Base-by-base conservation (phyloP, 2,888 invertebrate species). In the Himalopsyche anomala region DNA sequence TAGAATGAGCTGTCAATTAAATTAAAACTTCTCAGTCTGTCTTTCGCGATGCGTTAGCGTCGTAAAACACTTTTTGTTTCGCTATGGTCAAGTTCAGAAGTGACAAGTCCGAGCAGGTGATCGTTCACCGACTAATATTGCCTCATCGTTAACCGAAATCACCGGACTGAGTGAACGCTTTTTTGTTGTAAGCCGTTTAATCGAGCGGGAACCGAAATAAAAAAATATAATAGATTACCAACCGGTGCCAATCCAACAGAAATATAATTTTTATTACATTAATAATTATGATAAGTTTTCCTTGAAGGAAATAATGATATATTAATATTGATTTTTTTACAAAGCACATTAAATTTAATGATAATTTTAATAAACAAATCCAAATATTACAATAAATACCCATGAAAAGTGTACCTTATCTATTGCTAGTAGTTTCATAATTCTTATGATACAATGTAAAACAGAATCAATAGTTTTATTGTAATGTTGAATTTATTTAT, bases 381-480 rank as follows among this genome's bases (percentile, higher is more conserved):
- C 74, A 74, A 74, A 74, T 74, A 74, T 74, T 36, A 69, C 69
- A 74, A 36, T 74, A 38, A 19, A 19, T 62, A 62, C 62, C 62
- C 9, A 28, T 62, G 62, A 19, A 62, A 62, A 28, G 28, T 62
- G n/a, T 19, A 62, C 28, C 62, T 62, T 62, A 62, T 8, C n/a
- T 62, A 62, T 62, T 62, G 62, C 51, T 4, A 51, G 15, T 51
- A 51, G 4, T 51, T 51, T 51, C 62, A 62, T 62, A 19, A 9
- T 62, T 8, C 62, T 56, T 56, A n/a, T 19, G 62, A 62, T 62
- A 19, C 11, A 19, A 62, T 11, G 19, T 19, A 28, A 62, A 56
- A 56, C n/a, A n/a, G 56, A n/a, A 45, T 45, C 45, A 17, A 19
- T 62, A 62, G 28, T 62, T 62, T 62, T 62, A 11, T 4, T n/a